Percentiles rank a stretch among this genome's conserved stretches.
These are phyloP conservation scores for Manis crassicaudata DNA, from an alignment of 2,797 vertebrate species.

Conservation along the genomic window DNA sequence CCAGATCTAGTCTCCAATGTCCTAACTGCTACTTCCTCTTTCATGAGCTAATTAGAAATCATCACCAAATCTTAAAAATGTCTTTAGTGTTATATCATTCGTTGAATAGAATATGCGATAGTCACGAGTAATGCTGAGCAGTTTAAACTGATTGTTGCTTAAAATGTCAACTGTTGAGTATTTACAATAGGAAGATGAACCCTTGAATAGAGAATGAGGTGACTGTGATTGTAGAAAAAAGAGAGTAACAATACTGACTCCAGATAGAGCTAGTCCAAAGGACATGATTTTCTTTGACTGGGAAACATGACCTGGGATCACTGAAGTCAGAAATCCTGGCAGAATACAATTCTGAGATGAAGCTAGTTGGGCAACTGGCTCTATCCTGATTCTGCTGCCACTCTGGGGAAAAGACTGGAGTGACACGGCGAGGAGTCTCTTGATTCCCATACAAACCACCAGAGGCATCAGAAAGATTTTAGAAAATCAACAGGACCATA, in stretches of 20 bases:
- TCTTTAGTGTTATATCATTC: slow-evolving; percentile 2
- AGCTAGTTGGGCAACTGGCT: background rate
- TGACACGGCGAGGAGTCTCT: background rate
- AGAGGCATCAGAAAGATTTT: background rate
- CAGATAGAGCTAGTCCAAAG: background rate
- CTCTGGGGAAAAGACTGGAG: background rate
- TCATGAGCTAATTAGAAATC: background rate
- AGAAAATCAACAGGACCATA: background rate
- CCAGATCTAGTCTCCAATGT: background rate
- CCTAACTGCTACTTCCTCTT: slow-evolving; percentile 45
- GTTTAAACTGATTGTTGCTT: background rate
- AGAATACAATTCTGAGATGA: background rate
- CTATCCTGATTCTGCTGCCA: background rate
- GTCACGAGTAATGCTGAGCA: background rate
- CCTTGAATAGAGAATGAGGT: background rate
- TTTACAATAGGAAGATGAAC: background rate
- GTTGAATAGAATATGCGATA: background rate
- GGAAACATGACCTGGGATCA: background rate
- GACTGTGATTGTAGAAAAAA: background rate
- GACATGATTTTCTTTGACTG: background rate
- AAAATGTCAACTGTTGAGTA: background rate
- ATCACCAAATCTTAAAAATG: slow-evolving; percentile 1
- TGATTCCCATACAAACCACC: background rate
- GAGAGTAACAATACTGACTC: background rate
- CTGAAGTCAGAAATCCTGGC: background rate